phyloP scores from a whole-genome alignment of 2,797 vertebrate species.

The Arremon aurantiirostris region DNA sequence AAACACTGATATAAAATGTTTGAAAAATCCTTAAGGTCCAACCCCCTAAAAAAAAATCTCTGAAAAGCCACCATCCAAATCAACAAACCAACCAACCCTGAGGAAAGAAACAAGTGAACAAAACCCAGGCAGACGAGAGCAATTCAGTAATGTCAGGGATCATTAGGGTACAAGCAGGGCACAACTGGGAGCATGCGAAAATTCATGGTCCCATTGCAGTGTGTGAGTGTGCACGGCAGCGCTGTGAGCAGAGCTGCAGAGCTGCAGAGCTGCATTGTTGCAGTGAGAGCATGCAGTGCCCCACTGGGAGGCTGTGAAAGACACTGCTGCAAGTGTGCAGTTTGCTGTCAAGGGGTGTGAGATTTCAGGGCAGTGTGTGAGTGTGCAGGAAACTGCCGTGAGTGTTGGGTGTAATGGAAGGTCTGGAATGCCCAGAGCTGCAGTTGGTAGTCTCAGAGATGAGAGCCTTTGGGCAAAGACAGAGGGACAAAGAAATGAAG shows the following conservation, averaged over 20 bases:
- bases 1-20: neutral
- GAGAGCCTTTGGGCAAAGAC: neutral
- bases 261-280: neutral
- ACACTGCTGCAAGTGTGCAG: neutral
- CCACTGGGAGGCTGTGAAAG: neutral
- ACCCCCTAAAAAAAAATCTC: fast-evolving
- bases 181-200: neutral
- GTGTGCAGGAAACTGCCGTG: neutral
- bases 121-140: neutral
- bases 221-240: fast-evolving
- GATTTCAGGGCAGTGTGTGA: neutral
- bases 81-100: neutral
- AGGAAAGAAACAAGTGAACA: neutral
- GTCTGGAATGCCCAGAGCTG: neutral
- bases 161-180: too few species aligned
- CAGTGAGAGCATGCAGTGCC: fast-evolving
- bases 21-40: neutral
- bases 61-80: neutral
- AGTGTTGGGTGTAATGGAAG: fast-evolving
- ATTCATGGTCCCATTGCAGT: fast-evolving
- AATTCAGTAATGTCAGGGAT: neutral
- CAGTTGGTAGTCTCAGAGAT: neutral
- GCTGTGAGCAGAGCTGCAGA: neutral
- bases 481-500: neutral
- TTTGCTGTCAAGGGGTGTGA: fast-evolving